phyloP scores from a whole-genome alignment of 2,888 invertebrate species.

The Mongoloraphidia duomilia region DNA sequence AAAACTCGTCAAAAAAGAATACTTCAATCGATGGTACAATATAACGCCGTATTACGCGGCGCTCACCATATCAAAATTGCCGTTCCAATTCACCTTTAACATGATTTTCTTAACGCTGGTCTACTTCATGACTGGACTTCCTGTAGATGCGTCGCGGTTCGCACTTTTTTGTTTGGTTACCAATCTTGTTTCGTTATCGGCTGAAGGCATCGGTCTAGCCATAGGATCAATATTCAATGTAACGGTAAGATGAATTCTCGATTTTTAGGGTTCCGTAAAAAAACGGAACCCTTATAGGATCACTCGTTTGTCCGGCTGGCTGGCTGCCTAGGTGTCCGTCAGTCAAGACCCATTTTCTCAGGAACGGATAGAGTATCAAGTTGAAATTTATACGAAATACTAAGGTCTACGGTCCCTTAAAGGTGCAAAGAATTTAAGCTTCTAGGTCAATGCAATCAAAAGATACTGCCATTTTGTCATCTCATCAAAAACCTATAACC shows the following conservation, averaged over 20 bases:
- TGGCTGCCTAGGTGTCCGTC: too few species aligned
- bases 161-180: conserved; percentile 50
- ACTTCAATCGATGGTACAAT: conserved; percentile 55
- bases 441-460: too few species aligned
- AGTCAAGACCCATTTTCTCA: too few species aligned
- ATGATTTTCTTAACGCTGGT: conserved; percentile 42
- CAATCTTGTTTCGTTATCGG: conserved; percentile 53
- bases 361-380: too few species aligned
- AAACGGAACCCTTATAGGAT: too few species aligned
- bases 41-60: conserved; percentile 50
- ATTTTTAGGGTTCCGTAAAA: not conserved
- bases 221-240: conserved; percentile 57
- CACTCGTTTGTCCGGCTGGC: too few species aligned
- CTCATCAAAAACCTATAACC: too few species aligned
- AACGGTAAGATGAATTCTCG: conserved; percentile 33
- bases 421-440: too few species aligned
- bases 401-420: too few species aligned
- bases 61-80: conserved; percentile 44
- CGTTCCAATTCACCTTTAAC: conserved; percentile 40
- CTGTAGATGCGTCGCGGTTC: conserved; percentile 48
- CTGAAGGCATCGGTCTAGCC: conserved; percentile 64
- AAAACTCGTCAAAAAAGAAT: conserved; percentile 51
- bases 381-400: too few species aligned
- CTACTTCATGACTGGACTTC: conserved; percentile 55
- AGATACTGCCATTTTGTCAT: too few species aligned